Evolutionary conservation across 2,888 invertebrate genomes (phyloP).

Genomic region (Drosophila austrosaltans): DNA sequence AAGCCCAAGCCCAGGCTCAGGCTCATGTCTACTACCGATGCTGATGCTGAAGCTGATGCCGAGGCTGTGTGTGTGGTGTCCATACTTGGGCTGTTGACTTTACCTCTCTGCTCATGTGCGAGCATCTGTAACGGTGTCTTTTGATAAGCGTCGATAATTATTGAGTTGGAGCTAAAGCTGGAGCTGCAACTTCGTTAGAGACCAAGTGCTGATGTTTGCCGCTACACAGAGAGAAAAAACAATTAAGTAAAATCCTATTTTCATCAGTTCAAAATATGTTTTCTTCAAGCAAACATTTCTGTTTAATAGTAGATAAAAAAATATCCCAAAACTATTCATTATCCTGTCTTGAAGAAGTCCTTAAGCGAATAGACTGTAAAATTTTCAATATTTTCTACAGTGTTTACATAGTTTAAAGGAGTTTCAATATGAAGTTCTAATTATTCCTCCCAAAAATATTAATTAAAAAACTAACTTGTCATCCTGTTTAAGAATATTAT

Average conservation of each 20-base stretch:
- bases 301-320: not conserved
- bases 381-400: not conserved
- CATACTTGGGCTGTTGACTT: constrained; percentile 26
- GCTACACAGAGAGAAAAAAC: constrained; percentile 13
- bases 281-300: too few relatives aligned
- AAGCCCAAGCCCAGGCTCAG: constrained; percentile 25
- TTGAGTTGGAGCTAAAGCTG: constrained; percentile 57
- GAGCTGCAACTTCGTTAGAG: constrained; percentile 48
- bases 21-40: constrained; percentile 15
- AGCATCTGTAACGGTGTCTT: constrained; percentile 77
- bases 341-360: too few relatives aligned
- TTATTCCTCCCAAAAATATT: too few relatives aligned
- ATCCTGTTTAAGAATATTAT: too few relatives aligned
- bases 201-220: constrained; percentile 17
- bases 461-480: too few relatives aligned
- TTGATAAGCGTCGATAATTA: constrained; percentile 82
- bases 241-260: too few relatives aligned
- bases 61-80: constrained; percentile 11
- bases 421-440: too few relatives aligned
- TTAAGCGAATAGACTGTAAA: too few relatives aligned
- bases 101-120: constrained; percentile 62
- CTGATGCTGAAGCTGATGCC: not conserved
- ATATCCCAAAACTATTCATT: too few relatives aligned
- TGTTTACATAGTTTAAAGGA: too few relatives aligned
- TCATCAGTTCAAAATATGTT: too few relatives aligned